Evolutionary conservation across 1,140 invertebrate species (phyloP).

Genomic region (Samia ricini): DNA sequence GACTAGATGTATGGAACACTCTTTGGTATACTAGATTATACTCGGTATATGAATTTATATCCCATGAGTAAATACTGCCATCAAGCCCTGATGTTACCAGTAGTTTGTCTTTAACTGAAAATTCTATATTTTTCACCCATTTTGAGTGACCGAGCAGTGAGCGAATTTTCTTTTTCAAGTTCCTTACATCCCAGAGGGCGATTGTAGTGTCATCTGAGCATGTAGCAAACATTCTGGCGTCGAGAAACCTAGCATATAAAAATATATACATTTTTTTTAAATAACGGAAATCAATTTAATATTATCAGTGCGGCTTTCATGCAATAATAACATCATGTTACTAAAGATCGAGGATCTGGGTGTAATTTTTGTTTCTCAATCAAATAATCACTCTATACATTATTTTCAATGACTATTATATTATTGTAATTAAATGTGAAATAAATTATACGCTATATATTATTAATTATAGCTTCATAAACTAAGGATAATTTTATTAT

Average conservation of each 20-base stretch:
- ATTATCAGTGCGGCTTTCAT: no score
- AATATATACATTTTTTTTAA: background rate
- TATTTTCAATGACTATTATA: no score
- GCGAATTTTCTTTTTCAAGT: slow-evolving; percentile 86
- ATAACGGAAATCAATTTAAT: background rate
- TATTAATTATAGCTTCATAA: no score
- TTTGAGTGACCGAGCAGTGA: slow-evolving; percentile 92
- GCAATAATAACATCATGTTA: no score
- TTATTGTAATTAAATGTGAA: no score
- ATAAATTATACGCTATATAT: no score
- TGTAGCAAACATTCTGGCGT: slow-evolving; percentile 92
- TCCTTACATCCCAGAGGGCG: slow-evolving; percentile 93
- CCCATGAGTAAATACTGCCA: slow-evolving; percentile 96
- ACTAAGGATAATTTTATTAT: no score
- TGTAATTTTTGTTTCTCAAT: no score
- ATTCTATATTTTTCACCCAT: slow-evolving; percentile 98
- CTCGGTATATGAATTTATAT: slow-evolving; percentile 92
- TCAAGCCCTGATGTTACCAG: slow-evolving; percentile 95
- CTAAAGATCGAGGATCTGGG: no score
- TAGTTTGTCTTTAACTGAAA: slow-evolving; percentile 90
- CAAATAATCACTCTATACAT: no score
- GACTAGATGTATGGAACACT: slow-evolving; percentile 89
- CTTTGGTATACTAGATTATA: slow-evolving; percentile 87
- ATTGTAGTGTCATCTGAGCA: slow-evolving; percentile 96
- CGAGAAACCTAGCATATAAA: slow-evolving; percentile 85